Percentiles rank a stretch among this genome's conserved stretches.
These are phyloP conservation scores for Eledone cirrhosa DNA, from an alignment of 2,888 invertebrate genomes.

Conservation along the genomic window DNA sequence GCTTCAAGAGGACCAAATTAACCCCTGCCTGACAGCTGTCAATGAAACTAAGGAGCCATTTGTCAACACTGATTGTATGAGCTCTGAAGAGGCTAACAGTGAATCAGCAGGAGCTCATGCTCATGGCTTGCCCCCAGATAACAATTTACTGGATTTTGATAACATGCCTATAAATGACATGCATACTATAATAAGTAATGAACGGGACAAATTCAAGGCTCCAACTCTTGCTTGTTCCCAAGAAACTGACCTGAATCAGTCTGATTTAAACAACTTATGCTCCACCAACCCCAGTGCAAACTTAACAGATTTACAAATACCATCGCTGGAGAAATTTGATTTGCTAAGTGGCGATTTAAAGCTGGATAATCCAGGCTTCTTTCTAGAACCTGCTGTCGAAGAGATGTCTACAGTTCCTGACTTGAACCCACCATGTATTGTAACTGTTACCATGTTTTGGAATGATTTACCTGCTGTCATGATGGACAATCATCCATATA, in stretches of 20 bases:
- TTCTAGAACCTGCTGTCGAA: constrained; percentile 36
- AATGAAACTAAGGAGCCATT: neutral
- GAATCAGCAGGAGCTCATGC: no score
- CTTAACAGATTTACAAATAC: constrained; percentile 22
- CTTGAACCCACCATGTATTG: constrained; percentile 57
- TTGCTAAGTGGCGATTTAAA: constrained; percentile 41
- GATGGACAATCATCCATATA: constrained; percentile 60
- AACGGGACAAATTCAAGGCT: constrained; percentile 24
- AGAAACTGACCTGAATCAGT: neutral
- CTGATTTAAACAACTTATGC: constrained; percentile 12
- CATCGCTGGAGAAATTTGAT: constrained; percentile 42
- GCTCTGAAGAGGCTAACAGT: no score
- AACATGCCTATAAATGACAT: constrained; percentile 14
- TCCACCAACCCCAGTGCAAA: neutral
- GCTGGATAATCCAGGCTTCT: constrained; percentile 42
- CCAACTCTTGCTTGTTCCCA: neutral
- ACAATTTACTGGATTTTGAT: constrained; percentile 4
- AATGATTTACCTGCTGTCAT: constrained; percentile 66
- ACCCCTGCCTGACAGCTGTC: neutral
- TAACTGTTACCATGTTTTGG: constrained; percentile 65
- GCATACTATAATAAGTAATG: constrained; percentile 28
- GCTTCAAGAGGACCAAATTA: neutral
- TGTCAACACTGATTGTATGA: neutral
- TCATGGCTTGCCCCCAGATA: neutral
- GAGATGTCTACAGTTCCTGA: constrained; percentile 34